Conservation (phyloP, 1,140 invertebrate species). For the Lamellibrachia luymesi region DNA sequence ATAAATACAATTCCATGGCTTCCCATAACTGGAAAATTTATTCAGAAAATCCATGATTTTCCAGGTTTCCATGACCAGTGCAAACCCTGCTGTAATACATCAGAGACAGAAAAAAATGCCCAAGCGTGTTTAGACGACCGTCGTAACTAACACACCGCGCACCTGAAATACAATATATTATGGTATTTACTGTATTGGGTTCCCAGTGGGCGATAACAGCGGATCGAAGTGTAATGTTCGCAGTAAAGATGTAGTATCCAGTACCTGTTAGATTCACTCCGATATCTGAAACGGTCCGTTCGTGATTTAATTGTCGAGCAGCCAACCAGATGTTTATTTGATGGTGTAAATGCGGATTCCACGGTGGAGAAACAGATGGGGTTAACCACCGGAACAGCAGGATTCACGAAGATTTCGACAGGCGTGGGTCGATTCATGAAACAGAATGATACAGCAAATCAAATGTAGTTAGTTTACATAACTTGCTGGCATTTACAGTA, state of each 20-base stretch:
- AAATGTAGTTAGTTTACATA: not conserved
- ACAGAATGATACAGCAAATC: not conserved
- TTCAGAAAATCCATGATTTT: too few species aligned
- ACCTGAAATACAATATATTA: not conserved
- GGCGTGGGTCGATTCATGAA: not conserved
- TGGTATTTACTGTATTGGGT: not conserved
- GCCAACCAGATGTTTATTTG: not conserved
- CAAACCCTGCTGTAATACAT: too few species aligned
- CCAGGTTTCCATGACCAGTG: too few species aligned
- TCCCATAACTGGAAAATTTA: too few species aligned
- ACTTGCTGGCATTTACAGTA: not conserved
- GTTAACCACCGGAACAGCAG: not conserved
- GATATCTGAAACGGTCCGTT: not conserved
- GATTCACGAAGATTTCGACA: not conserved
- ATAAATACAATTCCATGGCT: too few species aligned
- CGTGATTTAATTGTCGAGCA: not conserved
- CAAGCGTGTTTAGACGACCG: not conserved
- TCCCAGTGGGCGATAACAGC: not conserved
- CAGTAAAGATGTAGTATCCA: not conserved
- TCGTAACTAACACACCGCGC: too few species aligned
- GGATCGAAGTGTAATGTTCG: not conserved
- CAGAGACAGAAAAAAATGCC: too few species aligned
- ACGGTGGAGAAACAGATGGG: not conserved
- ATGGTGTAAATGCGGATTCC: not conserved
- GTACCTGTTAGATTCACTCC: slow-evolving; percentile 4